phyloP scores from a whole-genome alignment of 37 sponge, comb jelly and placozoan species.

The Eunapius fragilis region DNA sequence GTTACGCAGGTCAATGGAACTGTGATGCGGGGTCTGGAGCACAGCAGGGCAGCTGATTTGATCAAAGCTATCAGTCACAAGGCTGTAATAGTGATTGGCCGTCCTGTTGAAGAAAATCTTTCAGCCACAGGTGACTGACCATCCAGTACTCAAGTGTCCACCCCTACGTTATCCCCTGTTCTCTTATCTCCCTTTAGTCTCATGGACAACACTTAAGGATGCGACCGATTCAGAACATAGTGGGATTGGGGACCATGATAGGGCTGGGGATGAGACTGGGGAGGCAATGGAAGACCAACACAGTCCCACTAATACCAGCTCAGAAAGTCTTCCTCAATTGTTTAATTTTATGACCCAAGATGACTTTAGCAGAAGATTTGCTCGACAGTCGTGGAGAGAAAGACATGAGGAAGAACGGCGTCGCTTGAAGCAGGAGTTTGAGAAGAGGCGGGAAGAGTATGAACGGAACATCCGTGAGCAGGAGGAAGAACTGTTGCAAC shows the following conservation, averaged over 20 bases:
- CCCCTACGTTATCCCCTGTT: too few relatives aligned
- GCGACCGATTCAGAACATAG: constrained; percentile 63
- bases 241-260: not conserved
- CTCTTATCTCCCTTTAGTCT: not conserved
- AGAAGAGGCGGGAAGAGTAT: constrained; percentile 57
- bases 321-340: not conserved
- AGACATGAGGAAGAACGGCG: constrained; percentile 68
- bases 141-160: too few relatives aligned
- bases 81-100: constrained; percentile 55
- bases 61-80: constrained; percentile 28
- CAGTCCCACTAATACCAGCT: not conserved
- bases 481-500: constrained; percentile 57
- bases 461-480: constrained; percentile 57
- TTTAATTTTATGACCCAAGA: not conserved
- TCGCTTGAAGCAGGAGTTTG: constrained; percentile 42
- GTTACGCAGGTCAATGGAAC: constrained; percentile 47
- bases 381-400: constrained; percentile 74
- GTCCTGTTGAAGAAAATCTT: not conserved
- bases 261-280: constrained; percentile 2
- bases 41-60: constrained; percentile 55
- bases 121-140: not conserved
- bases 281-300: not conserved
- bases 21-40: constrained; percentile 43
- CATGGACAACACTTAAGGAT: not conserved
- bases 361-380: constrained; percentile 47